Base-by-base conservation (phyloP, 2,888 invertebrate species). In the Diplazon laetatorius region DNA sequence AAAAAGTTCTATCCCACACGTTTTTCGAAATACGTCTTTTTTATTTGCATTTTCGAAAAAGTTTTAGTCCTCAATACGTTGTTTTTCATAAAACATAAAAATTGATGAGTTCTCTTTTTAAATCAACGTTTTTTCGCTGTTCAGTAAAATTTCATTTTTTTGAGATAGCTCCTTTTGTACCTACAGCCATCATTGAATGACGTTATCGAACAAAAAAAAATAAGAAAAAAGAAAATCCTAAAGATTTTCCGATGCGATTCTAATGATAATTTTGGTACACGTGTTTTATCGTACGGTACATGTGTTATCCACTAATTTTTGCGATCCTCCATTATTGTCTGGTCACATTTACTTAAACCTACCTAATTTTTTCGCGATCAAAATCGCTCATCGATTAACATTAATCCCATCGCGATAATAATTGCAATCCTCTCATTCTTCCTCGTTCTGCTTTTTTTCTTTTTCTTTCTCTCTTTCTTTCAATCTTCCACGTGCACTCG, bases 331-430 rank as follows among this genome's bases (percentile, higher is more conserved):
- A 83, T 91, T 91, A 91, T 91, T 91, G 91, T 91, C 91, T 85
- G 85, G 81, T 88, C 91, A 91, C 91, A 90, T 90, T 88, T 86
- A 88, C 87, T 88, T 88, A 88, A 68, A 81, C 80, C 83, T 88
- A 89, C 78, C 85, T 85, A 87, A 85, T 80, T 83, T n/a, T n/a
- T 79, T 82, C 79, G 75, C 77, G 76, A 68, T 76, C 65, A 35
- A 25, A n/a, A 30, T 65, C 55, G 59, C 71, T 46, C 22, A 65
- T 30, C 66, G 16, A 63, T 70, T 22, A 72, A 44, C 62, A 22
- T 59, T 46, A 60, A 18, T 73, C 48, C 25, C 48, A n/a, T n/a
- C n/a, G 18, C 66, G 22, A 70, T 22, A 46, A 65, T 22, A 66
- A 18, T 50, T 50, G 60, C 20, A n/a, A 9, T 63, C 18, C 14